Percentiles rank a stretch among this genome's conserved stretches.
phyloP scores from a whole-genome alignment of 2,797 vertebrate genomes.

The Decapterus maruadsi region DNA sequence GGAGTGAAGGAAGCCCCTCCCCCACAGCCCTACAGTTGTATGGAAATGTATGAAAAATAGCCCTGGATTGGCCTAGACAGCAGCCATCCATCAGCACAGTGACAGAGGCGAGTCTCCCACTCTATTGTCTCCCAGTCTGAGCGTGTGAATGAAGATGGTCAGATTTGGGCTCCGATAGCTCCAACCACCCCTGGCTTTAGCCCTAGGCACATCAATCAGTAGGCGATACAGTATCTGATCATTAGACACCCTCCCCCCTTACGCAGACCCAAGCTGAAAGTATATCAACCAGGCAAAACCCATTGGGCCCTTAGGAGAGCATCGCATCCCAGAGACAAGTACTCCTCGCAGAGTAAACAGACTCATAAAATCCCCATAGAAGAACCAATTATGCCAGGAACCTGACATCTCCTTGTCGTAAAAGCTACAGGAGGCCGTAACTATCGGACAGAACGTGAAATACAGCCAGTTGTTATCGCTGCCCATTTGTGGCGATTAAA shows the following conservation, averaged over 20 bases:
- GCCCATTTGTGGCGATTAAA: conserved; percentile 87
- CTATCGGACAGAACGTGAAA: conserved; percentile 86
- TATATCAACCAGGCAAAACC: conserved; percentile 60
- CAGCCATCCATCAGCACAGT: conserved; percentile 66
- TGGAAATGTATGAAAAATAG: conserved; percentile 73
- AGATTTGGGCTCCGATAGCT: conserved; percentile 61
- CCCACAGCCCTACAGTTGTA: conserved; percentile 21
- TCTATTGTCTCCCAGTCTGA: conserved; percentile 54
- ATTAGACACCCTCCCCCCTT: conserved; percentile 59
- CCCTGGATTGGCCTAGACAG: conserved; percentile 61
- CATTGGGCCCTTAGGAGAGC: conserved; percentile 61
- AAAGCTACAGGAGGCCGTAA: conserved; percentile 86
- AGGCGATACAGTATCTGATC: conserved; percentile 61
- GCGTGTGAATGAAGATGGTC: conserved; percentile 66
- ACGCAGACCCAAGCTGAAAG: conserved; percentile 40
- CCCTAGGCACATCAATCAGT: conserved; percentile 67
- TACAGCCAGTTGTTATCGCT: conserved; percentile 90
- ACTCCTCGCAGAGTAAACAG: conserved; percentile 83
- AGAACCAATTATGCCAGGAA: conserved; percentile 88
- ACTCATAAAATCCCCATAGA: conserved; percentile 87
- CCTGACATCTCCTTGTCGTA: conserved; percentile 85
- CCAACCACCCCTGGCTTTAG: conserved; percentile 45
- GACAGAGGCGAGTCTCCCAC: conserved; percentile 58
- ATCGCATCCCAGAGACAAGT: conserved; percentile 65
- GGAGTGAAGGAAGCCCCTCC: conserved; percentile 24